Evolutionary conservation across 2,113 vertebrate genomes (phyloP).

Genomic region (Rhinogobius similis): DNA sequence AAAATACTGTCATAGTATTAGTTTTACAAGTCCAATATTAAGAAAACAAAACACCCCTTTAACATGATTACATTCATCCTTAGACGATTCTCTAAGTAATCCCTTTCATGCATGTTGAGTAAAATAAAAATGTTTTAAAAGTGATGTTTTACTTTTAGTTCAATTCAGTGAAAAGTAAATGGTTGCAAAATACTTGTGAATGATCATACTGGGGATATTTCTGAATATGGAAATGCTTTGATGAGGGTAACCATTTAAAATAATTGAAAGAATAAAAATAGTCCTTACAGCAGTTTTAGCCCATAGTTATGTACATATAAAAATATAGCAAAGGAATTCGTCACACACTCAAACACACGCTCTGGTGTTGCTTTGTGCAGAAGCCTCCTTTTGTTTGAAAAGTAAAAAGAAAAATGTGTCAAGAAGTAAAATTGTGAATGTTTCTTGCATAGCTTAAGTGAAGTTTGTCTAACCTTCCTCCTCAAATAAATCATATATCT

Average conservation of each 20-base stretch:
- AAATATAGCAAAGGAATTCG: conserved; percentile 82
- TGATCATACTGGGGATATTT: neutral
- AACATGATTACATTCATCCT: neutral
- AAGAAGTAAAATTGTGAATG: neutral
- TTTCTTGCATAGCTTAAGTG: neutral
- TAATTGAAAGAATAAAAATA: conserved; percentile 63
- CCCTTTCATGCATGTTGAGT: neutral
- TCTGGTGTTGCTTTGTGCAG: neutral
- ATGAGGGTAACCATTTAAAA: conserved; percentile 43
- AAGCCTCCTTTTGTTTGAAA: neutral
- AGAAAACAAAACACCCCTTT: neutral
- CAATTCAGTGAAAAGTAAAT: too few relatives aligned
- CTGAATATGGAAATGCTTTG: conserved; percentile 46
- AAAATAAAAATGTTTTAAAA: neutral
- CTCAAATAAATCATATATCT: too few relatives aligned
- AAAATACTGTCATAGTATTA: too few relatives aligned
- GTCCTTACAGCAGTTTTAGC: conserved; percentile 59
- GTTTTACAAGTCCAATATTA: too few relatives aligned
- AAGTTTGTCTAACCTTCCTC: too few relatives aligned
- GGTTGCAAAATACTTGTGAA: too few relatives aligned
- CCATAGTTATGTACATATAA: conserved; percentile 78
- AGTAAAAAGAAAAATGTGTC: too few relatives aligned
- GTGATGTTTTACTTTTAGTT: too few relatives aligned
- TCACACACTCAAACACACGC: conserved; percentile 36
- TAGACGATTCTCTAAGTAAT: neutral